Percentiles rank a stretch among this genome's conserved stretches.
These are phyloP conservation scores for Tetheella fluctuosa DNA, from an alignment of 2,888 invertebrate genomes.

Conservation along the genomic window DNA sequence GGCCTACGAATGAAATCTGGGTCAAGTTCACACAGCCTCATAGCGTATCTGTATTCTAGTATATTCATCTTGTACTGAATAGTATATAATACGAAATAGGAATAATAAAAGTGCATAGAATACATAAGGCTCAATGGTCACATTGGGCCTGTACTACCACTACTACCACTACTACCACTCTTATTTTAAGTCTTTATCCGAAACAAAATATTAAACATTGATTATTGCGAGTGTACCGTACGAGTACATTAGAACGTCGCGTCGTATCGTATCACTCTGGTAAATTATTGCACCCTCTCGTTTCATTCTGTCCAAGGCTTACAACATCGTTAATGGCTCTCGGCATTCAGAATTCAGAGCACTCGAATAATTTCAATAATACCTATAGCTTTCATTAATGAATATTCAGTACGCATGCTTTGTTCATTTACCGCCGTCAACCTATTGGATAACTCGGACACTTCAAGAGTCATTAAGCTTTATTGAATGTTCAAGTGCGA, in stretches of 20 bases:
- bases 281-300: constrained; percentile 47
- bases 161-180: too few species aligned
- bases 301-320: constrained; percentile 42
- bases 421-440: constrained; percentile 39
- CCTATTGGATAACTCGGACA: constrained; percentile 31
- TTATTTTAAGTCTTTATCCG: background rate
- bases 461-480: constrained; percentile 37
- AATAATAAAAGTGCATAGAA: constrained; percentile 2
- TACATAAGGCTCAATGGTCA: background rate
- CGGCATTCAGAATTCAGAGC: constrained; percentile 48
- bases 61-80: background rate
- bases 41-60: constrained; percentile 7
- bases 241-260: too few species aligned
- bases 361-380: constrained; percentile 52
- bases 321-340: constrained; percentile 51
- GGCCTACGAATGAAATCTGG: constrained; percentile 44
- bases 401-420: constrained; percentile 55
- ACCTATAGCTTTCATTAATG: constrained; percentile 49
- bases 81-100: constrained; percentile 11
- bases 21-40: constrained; percentile 52
- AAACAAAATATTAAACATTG: background rate
- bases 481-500: constrained; percentile 34
- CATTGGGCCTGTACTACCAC: background rate
- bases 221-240: background rate
- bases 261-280: constrained; percentile 32